Percentiles rank a stretch among this genome's conserved stretches.
Conservation (phyloP, 2,797 vertebrate genomes). For the Poecile montanus region DNA sequence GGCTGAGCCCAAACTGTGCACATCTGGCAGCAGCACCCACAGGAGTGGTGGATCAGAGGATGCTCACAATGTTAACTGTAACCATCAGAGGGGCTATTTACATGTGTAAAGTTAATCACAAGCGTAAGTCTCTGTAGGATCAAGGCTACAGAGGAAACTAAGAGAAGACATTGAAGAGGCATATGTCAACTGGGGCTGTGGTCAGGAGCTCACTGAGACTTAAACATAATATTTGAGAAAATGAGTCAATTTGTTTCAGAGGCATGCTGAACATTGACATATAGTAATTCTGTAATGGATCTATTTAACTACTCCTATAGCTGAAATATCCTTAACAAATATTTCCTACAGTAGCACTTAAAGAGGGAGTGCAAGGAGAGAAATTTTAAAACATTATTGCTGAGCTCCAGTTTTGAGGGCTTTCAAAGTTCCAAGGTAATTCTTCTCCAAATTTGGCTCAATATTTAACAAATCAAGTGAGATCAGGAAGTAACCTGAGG, state of each 20-base stretch:
- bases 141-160: slow-evolving; percentile 23
- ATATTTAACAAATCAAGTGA: slow-evolving; percentile 50
- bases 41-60: background rate
- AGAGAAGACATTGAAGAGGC: background rate
- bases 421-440: slow-evolving; percentile 62
- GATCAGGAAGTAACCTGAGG: slow-evolving; percentile 36
- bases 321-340: slow-evolving; percentile 38
- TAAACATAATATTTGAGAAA: slow-evolving; percentile 47
- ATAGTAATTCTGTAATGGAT: slow-evolving; percentile 27
- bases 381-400: slow-evolving; percentile 46
- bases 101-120: slow-evolving; percentile 19
- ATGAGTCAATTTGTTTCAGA: slow-evolving; percentile 49
- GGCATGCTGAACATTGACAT: slow-evolving; percentile 7
- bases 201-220: slow-evolving; percentile 12
- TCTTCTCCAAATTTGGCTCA: slow-evolving; percentile 63
- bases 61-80: background rate
- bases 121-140: slow-evolving; percentile 13
- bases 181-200: background rate
- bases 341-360: slow-evolving; percentile 37
- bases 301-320: slow-evolving; percentile 25
- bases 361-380: background rate
- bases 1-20: background rate
- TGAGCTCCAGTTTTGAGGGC: slow-evolving; percentile 42
- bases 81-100: background rate
- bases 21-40: background rate